Evolutionary conservation across 2,797 vertebrate genomes (phyloP), one percentile per base, ranked within the genome.

Genomic region (Naso thynnoides): DNA sequence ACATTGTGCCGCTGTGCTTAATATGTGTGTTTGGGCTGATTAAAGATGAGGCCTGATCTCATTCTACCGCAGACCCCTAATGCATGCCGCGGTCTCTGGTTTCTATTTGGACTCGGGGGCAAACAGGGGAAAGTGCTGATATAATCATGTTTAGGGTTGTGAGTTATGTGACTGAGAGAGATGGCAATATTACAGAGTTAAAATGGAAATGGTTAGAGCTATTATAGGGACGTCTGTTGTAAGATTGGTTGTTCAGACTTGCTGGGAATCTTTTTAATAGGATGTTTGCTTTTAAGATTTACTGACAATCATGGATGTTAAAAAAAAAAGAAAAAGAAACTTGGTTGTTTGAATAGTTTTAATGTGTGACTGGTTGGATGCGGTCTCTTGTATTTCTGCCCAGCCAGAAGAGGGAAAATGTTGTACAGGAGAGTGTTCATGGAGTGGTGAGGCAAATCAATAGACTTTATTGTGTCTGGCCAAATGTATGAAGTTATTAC

Each of bases 11-110:
- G 86, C 82, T 80, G 79, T 58, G 65, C 70, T 76, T 89, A 84
- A 87, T 87, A 67, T 83, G 86, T 89, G 86, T 88, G 83, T 84
- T 87, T 81, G 79, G 87, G 83, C 81, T 87, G 83, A 91, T 91
- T 86, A 82, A 54, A 85, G 73, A 47, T 63, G 74, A 76, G 79
- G 77, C 70, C 82, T 92, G 90, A 91, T 91, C 87, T 91, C 91
- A 90, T 88, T 81, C 85, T 42, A 73, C 90, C 87, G 44, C 89
- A 90, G 86, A 82, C 82, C 90, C 81, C 64, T 83, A 76, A 88
- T 85, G 76, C 80, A 65, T 45, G 47, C 80, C 33, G 67, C 62
- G 73, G 88, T 86, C 80, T 86, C 80, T 84, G 89, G 73, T 86
- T 90, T 90, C 85, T 81, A 73, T 84, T 78, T 85, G 73, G 78